A percentile compares a stretch with the other conserved stretches of the same genome.
Conservation (phyloP, 1,140 invertebrate species). For the Bombus terrestris region DNA sequence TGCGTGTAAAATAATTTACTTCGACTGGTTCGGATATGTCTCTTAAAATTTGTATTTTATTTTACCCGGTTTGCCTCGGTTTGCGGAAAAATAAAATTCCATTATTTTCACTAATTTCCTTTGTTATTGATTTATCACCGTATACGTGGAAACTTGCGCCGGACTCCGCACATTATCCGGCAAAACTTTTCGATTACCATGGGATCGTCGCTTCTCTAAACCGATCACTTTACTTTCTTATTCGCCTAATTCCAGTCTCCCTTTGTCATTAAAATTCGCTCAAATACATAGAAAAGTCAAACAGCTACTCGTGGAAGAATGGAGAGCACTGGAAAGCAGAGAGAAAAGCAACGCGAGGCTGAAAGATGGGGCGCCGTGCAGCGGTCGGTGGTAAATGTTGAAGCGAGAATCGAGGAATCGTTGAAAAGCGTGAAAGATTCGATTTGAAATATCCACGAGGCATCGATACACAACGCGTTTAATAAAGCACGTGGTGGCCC, state of each 20-base stretch:
- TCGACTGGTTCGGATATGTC: too few relatives aligned
- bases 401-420: neutral
- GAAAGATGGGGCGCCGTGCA: too few relatives aligned
- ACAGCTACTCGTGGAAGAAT: too few relatives aligned
- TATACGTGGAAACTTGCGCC: neutral
- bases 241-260: neutral
- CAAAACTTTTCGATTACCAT: neutral
- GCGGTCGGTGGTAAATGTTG: too few relatives aligned
- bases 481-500: conserved; percentile 38
- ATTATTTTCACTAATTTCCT: neutral
- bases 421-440: neutral
- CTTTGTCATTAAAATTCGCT: neutral
- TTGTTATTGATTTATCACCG: neutral
- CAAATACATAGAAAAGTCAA: too few relatives aligned
- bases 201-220: neutral
- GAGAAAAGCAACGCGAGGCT: too few relatives aligned
- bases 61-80: too few relatives aligned
- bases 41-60: too few relatives aligned
- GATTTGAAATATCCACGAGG: neutral
- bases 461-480: neutral
- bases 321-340: too few relatives aligned
- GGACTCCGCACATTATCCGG: neutral
- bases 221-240: neutral
- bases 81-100: neutral
- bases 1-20: too few relatives aligned